A percentile compares a stretch with the other conserved stretches of the same genome.
Conservation (phyloP, 2,113 vertebrate species). For the Telmatochromis sp. region DNA sequence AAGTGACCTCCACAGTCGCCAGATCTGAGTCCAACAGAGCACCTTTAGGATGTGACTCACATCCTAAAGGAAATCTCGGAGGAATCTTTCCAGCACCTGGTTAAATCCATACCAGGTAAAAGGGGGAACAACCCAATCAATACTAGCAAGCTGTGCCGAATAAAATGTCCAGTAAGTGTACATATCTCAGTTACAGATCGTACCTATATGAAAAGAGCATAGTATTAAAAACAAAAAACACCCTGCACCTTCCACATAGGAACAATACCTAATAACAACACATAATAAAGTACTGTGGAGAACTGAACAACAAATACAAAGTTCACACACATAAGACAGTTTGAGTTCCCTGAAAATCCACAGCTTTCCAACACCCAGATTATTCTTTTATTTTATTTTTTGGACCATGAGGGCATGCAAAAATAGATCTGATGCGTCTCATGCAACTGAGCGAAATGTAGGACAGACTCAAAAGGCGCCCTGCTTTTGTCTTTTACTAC, state of each 20-base stretch:
- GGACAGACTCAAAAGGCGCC: background rate
- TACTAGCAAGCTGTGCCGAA: background rate
- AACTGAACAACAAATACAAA: background rate
- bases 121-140: background rate
- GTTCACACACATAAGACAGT: background rate
- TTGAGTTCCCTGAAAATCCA: background rate
- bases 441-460: slow-evolving; percentile 2
- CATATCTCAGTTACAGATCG: background rate
- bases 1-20: background rate
- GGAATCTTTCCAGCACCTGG: background rate
- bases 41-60: background rate
- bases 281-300: background rate
- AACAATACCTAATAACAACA: background rate
- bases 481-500: background rate
- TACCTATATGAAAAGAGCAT: background rate
- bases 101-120: background rate
- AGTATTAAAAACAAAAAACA: background rate
- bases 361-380: background rate
- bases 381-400: background rate
- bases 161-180: background rate
- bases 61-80: background rate
- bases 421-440: background rate
- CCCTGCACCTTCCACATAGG: background rate
- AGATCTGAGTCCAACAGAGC: background rate
- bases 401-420: background rate